Base-by-base conservation (phyloP, 2,888 invertebrate genomes). In the Himalopsyche kuldschensis region DNA sequence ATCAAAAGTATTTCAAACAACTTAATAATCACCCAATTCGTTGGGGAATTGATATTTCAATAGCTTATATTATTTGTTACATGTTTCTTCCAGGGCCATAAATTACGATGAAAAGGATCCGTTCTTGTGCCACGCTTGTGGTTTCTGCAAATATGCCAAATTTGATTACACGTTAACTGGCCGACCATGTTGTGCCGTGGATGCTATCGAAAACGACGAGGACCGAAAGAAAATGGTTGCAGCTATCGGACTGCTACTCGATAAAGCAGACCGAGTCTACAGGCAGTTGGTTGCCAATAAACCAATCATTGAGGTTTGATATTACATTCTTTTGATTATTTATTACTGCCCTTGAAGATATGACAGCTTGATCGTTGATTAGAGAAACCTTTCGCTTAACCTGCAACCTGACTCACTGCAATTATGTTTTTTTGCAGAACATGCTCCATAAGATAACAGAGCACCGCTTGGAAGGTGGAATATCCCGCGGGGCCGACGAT, bases 101-200 rank as follows among this genome's bases (percentile, higher is more conserved):
- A 99, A 99, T 91, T 99, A 99, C 90, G 99, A 99, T 89, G 99
- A 99, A 89, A 98, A 98, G 89, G 99, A 99, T 91, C 99, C 99
- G 0, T 99, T 99, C 94, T 92, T 99, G 31, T 99, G 99, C 89
- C 99, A 99, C 90, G 97, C 98, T 4, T 99, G 99, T 90, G 99
- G 99, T 0, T 99, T 98, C 92, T 99, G 99, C 92, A 99, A 99
- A 91, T 99, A 99, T 90, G 99, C 99, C 47, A 98, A 99, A 91
- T 99, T 99, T 90, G 99, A 99, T 91, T 97, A 98, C 90, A 97
- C 97, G 11, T 92, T 99, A 83, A 95, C 95, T 5, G 98, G 97
- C 5, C 94, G 97, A 30, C 96, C 97, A 0, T 98, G 97, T 88
- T 99, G 97, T 90, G 98, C 98, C 27, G 98, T 99, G 0, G 99